phyloP scores from a whole-genome alignment of 2,113 vertebrate species.

The Platysternon megacephalum region DNA sequence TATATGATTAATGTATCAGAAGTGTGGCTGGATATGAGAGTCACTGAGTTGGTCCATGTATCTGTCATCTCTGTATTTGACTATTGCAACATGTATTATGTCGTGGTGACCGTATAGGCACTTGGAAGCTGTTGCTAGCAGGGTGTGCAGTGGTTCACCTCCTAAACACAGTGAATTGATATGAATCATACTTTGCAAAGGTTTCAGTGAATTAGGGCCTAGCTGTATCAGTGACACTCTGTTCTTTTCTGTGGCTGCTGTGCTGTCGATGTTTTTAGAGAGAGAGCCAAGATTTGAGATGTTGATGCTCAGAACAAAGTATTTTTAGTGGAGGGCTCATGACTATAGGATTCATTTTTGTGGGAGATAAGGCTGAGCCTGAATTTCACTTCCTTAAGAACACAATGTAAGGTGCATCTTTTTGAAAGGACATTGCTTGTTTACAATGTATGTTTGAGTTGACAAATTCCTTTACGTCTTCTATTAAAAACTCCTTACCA shows the following conservation, averaged over 20 bases:
- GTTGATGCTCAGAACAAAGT: neutral
- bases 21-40: neutral
- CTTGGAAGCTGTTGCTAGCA: neutral
- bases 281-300: neutral
- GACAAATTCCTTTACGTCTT: neutral
- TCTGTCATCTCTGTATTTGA: neutral
- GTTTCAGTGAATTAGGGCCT: neutral
- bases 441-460: neutral
- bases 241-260: neutral
- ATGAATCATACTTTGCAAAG: neutral
- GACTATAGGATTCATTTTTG: neutral
- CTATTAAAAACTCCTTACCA: neutral
- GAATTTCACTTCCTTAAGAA: neutral
- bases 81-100: neutral
- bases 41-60: neutral
- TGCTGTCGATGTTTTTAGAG: neutral
- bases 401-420: neutral
- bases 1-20: neutral
- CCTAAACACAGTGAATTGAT: neutral
- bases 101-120: neutral
- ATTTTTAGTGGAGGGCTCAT: neutral
- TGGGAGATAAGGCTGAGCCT: neutral
- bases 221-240: neutral
- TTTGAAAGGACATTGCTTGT: neutral
- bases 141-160: fast-evolving